A percentile compares a stretch with the other conserved stretches of the same genome.
phyloP scores from a whole-genome alignment of 2,888 invertebrate species.

The Uropetala carovei region DNA sequence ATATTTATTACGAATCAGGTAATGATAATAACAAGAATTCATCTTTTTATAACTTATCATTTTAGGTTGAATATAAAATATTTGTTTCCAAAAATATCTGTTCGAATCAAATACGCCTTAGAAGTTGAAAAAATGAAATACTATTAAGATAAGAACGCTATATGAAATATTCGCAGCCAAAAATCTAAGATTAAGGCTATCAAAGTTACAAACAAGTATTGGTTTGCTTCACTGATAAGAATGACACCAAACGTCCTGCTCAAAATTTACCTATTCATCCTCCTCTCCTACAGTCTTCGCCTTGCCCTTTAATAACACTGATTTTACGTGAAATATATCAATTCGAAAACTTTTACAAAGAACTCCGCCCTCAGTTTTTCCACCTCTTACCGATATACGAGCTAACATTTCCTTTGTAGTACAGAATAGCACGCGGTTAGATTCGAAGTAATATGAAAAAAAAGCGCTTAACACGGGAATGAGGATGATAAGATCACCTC shows the following conservation, averaged over 20 bases:
- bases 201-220: slow-evolving; percentile 16
- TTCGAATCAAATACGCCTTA: too few relatives aligned
- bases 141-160: neutral
- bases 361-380: slow-evolving; percentile 24
- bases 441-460: slow-evolving; percentile 4
- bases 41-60: too few relatives aligned
- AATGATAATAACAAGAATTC: neutral
- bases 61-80: too few relatives aligned
- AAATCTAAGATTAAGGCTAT: neutral
- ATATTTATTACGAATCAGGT: neutral
- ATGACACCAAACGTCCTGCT: too few relatives aligned
- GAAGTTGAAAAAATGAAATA: neutral
- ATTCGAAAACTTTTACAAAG: slow-evolving; percentile 39
- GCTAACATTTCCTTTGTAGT: neutral
- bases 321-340: neutral
- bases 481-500: neutral
- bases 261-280: neutral
- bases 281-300: neutral
- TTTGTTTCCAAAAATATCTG: too few relatives aligned
- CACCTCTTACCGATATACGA: slow-evolving; percentile 17
- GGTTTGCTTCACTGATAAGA: neutral
- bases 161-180: neutral
- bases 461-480: neutral
- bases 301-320: slow-evolving; percentile 6
- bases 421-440: neutral